Evolutionary conservation across 2,888 invertebrate species (phyloP).

Genomic region (Cheilosia urbana): DNA sequence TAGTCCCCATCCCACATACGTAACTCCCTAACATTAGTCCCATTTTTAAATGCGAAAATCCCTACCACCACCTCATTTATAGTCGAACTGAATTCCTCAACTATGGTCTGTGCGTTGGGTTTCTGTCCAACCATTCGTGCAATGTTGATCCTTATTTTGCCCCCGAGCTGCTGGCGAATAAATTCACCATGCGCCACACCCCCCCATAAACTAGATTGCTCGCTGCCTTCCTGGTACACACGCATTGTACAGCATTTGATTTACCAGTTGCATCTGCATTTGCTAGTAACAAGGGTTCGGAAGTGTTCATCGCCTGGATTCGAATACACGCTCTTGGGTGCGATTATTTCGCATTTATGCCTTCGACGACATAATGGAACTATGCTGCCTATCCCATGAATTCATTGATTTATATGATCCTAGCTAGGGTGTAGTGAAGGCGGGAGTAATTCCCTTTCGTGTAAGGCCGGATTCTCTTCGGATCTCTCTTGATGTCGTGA

Average conservation of each 20-base stretch:
- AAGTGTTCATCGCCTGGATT: slow-evolving; percentile 18
- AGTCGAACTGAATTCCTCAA: too few species aligned
- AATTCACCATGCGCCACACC: slow-evolving; percentile 3
- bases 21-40: too few species aligned
- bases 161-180: slow-evolving; percentile 2
- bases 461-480: neutral
- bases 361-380: slow-evolving; percentile 13
- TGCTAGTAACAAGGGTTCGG: slow-evolving; percentile 21
- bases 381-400: slow-evolving; percentile 19
- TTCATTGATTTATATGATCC: slow-evolving; percentile 13
- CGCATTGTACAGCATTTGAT: slow-evolving; percentile 33
- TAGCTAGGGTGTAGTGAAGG: neutral
- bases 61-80: too few species aligned
- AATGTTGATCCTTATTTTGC: neutral
- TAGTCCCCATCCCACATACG: too few species aligned
- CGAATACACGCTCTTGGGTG: slow-evolving; percentile 16
- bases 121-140: too few species aligned
- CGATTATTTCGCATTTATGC: slow-evolving; percentile 37
- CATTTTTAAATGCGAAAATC: too few species aligned
- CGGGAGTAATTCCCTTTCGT: neutral
- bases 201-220: slow-evolving; percentile 5
- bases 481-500: too few species aligned
- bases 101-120: neutral
- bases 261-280: slow-evolving; percentile 52
- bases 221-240: slow-evolving; percentile 1